phyloP scores from a whole-genome alignment of 2,113 vertebrate species.

The Casuarius casuarius region DNA sequence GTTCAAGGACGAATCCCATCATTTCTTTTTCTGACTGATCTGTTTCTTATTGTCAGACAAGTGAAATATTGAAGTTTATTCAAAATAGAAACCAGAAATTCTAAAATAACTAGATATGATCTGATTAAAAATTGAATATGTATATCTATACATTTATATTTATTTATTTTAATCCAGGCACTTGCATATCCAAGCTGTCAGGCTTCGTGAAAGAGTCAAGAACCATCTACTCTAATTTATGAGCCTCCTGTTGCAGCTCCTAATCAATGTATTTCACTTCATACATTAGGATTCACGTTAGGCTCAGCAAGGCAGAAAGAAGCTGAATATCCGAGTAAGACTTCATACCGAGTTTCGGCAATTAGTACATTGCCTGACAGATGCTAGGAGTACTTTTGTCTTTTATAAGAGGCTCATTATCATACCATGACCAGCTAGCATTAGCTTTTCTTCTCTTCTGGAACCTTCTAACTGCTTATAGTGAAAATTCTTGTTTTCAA shows the following conservation, averaged over 20 bases:
- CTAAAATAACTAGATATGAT: neutral
- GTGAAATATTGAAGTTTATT: neutral
- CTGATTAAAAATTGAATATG: neutral
- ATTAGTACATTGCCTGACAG: neutral
- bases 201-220: neutral
- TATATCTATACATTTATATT: neutral
- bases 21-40: neutral
- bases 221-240: neutral
- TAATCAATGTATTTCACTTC: neutral
- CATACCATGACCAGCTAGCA: neutral
- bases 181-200: neutral
- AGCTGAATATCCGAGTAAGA: neutral
- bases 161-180: neutral
- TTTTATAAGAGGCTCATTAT: neutral
- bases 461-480: neutral
- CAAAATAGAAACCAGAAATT: neutral
- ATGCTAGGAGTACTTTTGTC: neutral
- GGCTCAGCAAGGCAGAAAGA: neutral
- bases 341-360: neutral
- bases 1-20: neutral
- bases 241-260: neutral
- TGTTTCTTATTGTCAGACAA: neutral
- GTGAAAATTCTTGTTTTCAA: neutral
- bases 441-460: neutral
- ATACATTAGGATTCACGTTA: neutral